A percentile compares a stretch with the other conserved stretches of the same genome.
phyloP scores from a whole-genome alignment of 2,113 vertebrate genomes.

The Anseranas semipalmata region DNA sequence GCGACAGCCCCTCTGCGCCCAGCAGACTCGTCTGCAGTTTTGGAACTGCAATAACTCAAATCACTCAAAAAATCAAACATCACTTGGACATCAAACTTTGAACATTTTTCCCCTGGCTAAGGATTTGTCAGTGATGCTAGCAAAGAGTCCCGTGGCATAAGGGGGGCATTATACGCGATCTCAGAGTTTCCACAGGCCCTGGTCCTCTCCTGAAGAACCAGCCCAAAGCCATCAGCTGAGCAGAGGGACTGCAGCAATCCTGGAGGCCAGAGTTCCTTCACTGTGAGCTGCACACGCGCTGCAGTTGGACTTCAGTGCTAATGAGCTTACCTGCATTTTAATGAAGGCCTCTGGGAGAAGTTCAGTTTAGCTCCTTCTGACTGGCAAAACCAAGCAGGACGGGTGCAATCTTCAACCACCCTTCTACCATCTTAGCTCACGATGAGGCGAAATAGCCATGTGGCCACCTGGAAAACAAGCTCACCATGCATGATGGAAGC shows the following conservation, averaged over 20 bases:
- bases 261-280: background rate
- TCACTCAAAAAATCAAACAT: background rate
- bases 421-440: background rate
- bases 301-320: background rate
- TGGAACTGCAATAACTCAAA: background rate
- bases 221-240: background rate
- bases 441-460: rapidly evolving
- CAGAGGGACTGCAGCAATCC: background rate
- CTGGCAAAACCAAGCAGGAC: background rate
- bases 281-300: background rate
- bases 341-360: background rate
- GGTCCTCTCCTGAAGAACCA: background rate
- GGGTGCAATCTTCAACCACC: too few species aligned
- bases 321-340: background rate
- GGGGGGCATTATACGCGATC: background rate
- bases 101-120: too few species aligned
- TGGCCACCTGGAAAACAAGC: background rate
- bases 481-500: rapidly evolving
- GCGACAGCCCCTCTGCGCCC: background rate
- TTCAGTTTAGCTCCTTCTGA: background rate
- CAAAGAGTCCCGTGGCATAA: background rate
- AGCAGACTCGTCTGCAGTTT: background rate
- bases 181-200: background rate
- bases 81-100: background rate
- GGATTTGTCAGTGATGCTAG: background rate